Base-by-base conservation (phyloP, 2,113 vertebrate genomes). In the Notarius lentiginosus region DNA sequence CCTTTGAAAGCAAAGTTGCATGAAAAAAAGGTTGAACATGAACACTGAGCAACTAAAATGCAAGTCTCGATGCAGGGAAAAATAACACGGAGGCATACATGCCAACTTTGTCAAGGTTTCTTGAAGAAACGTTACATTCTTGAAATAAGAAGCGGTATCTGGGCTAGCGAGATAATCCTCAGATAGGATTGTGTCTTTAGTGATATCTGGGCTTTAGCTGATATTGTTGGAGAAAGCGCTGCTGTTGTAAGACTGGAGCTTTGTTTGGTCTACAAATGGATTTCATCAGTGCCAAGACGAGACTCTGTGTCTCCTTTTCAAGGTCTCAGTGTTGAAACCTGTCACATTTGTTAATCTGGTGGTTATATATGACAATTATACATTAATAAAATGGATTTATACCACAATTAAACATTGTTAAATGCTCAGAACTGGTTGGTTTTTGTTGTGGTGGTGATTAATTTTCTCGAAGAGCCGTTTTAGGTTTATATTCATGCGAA, bases 201-300 rank as follows among this genome's bases (percentile, higher is more conserved):
- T 53, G 12, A 79, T 80, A 56, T 41, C 61, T n/a, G 20, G 5
- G 60, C n/a, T 20, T 24, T 1, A 51, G 65, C 27, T 41, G 76
- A 80, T 55, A 27, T 20, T 51, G 58, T 56, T 68, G 49, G 27
- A 73, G 24, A 51, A 51, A 51, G 41, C 4, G 9, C 53, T 41
- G 76, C 79, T 85, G 61, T 85, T 79, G 34, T 41, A 86, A n/a
- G 55, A 30, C 61, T 17, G 65, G 66, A 63, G 68, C 24, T 49
- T 73, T 90, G 89, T 88, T 90, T 88, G 68, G 89, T 90, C 89
- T 90, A 80, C n/a, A 76, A 27, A 22, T 81, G 34, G 66, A 53
- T 70, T 47, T 34, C 47, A 34, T 27, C n/a, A 17, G 27, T 18
- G 6, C 34, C 11, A 83, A 83, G 47, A 77, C n/a, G 18, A 87